Base-by-base conservation (phyloP, 2,888 invertebrate genomes). In the Cryptophagus acutangulus region DNA sequence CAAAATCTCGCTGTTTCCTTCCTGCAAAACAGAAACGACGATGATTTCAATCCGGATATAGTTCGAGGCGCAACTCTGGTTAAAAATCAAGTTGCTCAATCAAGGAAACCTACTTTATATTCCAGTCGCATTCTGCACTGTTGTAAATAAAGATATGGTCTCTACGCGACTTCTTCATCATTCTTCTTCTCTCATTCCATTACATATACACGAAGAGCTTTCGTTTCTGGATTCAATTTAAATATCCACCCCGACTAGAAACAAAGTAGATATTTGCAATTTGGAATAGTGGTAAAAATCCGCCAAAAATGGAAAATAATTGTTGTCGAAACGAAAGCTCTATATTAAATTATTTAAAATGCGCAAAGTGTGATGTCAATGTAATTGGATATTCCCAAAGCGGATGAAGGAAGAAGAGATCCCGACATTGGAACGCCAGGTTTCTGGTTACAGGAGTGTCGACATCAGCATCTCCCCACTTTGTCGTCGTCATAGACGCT, bases 61-160 rank as follows among this genome's bases (percentile, higher is more conserved):
- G 59, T 56, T 56, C 50, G 53, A 52, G 57, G 62, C n/a, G n/a
- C 53, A 58, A 59, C 62, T 63, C 62, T 58, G 65, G 65, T 67
- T 66, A 66, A 67, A 70, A 70, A 70, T 70, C 69, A 67, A 68
- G 69, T 61, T 63, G 64, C 66, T 70, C 70, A 70, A 70, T 70
- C 70, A 70, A 67, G 66, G 58, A 50, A 45, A 51, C 51, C 64
- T 66, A 58, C 51, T 70, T 68, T 59, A 61, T 69, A 70, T 70
- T 69, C 70, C 54, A 52, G 49, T 31, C 49, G 55, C 65, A 63
- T 57, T 39, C 45, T 48, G 58, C 58, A 58, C 59, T 62, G 67
- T 65, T 67, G 67, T 70, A 70, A 70, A 70, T 70, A 70, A 70
- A 70, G 70, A 70, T 70, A 69, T 69, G 67, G 65, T 57, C 61